A percentile compares a stretch with the other conserved stretches of the same genome.
These are phyloP conservation scores for Thymelicus lineola DNA, from an alignment of 2,888 invertebrate genomes.

Conservation along the genomic window DNA sequence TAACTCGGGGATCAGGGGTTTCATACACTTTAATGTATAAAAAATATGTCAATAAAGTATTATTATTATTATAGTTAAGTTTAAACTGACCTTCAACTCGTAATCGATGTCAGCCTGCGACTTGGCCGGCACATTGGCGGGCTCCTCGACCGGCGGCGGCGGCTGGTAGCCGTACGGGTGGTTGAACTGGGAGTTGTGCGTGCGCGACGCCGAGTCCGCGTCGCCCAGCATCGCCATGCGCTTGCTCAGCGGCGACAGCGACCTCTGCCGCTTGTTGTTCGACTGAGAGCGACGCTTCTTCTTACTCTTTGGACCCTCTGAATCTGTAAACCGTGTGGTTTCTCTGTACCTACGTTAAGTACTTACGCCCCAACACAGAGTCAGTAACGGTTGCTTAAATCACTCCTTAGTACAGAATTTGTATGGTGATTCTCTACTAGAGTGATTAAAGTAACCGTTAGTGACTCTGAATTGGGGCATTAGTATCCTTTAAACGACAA, in stretches of 20 bases:
- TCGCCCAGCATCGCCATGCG: conserved; percentile 91
- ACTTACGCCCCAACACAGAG: too few relatives aligned
- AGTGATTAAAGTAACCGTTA: too few relatives aligned
- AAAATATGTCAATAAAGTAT: too few relatives aligned
- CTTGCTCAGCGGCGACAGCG: conserved; percentile 92
- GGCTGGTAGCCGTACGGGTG: conserved; percentile 88
- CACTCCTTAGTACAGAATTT: too few relatives aligned
- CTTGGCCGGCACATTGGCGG: conserved; percentile 63
- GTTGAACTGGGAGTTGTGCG: conserved; percentile 88
- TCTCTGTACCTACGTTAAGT: conserved; percentile 18
- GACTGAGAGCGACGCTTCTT: conserved; percentile 86
- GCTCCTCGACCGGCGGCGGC: conserved; percentile 78
- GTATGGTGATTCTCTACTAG: too few relatives aligned
- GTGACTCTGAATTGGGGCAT: too few relatives aligned
- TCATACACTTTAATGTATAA: too few relatives aligned
- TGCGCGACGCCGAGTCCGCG: conserved; percentile 71
- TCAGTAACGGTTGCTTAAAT: too few relatives aligned
- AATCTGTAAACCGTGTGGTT: conserved; percentile 59
- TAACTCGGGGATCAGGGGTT: too few relatives aligned
- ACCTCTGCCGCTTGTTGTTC: conserved; percentile 87
- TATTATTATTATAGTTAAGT: too few relatives aligned
- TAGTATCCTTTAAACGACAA: too few relatives aligned
- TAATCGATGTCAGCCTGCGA: conserved; percentile 86
- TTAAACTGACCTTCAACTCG: conserved; percentile 84
- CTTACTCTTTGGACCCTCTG: conserved; percentile 81